Evolutionary conservation across 2,888 invertebrate genomes (phyloP), one percentile per base, ranked within the genome.

Genomic region (Pardosa pseudoannulata): DNA sequence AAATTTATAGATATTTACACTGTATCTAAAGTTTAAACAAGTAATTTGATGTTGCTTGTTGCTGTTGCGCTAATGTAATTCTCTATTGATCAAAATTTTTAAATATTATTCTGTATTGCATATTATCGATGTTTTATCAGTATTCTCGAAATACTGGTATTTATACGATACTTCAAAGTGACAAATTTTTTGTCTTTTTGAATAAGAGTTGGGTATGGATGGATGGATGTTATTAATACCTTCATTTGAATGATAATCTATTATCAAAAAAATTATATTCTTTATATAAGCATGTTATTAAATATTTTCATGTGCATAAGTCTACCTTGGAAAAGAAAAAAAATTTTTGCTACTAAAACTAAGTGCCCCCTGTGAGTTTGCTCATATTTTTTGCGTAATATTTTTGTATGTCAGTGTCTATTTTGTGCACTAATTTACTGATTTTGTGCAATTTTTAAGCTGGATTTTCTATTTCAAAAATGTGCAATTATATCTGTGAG

Each of bases 321-420:
- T 56, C 56, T 56, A 23, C 23, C 23, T 56, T 56, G 23, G 6
- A 23, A 23, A 46, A 46, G 16, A 39, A 62, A 36, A 19, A 75
- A 19, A 23, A 6, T 81, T 67, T 81, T 81, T 81, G 70, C 75
- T 70, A 64, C 64, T 16, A 32, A n/a, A 65, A 36, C 56, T 28
- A 85, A 72, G 67, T 73, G 73, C 73, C 78, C n/a, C 83, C 50
- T 27, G 46, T 73, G 72, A 28, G 71, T 71, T 85, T 85, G 78
- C 83, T 85, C 73, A 73, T 76, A 23, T 3, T 75, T 76, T 83
- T 46, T 64, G 64, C 46, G 39, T 68, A 23, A 32, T 67, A 73
- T 79, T 73, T 72, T 50, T 72, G 56, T 46, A 16, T 50, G 56
- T 32, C 28, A 29, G 29, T 29, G 29, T 11, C 67, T 67, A 32